Evolutionary conservation across 1,140 invertebrate genomes (phyloP).

Genomic region (Diabrotica virgifera): DNA sequence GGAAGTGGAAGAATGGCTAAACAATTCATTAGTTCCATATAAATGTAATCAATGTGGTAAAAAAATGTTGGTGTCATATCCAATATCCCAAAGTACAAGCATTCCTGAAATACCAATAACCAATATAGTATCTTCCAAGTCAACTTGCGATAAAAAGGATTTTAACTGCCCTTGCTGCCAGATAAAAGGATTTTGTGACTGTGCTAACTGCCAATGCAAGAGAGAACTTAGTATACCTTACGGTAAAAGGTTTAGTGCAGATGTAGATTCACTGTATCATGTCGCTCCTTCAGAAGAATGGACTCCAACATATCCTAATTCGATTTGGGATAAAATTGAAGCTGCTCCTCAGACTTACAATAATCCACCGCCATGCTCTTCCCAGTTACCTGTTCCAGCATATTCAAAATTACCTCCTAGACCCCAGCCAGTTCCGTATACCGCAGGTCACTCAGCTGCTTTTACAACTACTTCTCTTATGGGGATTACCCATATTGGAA

Average conservation of each 20-base stretch:
- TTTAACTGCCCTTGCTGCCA: constrained; percentile 8
- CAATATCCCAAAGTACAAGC: not conserved
- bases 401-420: too few species aligned
- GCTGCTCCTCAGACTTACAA: too few species aligned
- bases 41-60: not conserved
- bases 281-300: not conserved
- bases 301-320: not conserved
- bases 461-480: not conserved
- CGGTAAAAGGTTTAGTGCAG: constrained; percentile 12
- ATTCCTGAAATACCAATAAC: not conserved
- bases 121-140: not conserved
- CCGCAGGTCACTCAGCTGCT: not conserved
- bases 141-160: not conserved
- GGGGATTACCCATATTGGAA: constrained; percentile 2
- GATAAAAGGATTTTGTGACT: constrained; percentile 8
- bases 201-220: constrained; percentile 3
- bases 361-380: not conserved
- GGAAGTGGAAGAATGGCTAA: constrained; percentile 3
- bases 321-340: not conserved
- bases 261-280: constrained; percentile 10
- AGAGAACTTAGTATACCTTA: constrained; percentile 7
- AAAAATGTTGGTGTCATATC: constrained; percentile 12
- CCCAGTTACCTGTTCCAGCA: too few species aligned
- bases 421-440: not conserved
- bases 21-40: constrained; percentile 12